phyloP scores from a whole-genome alignment of 2,888 invertebrate genomes.

The Ecliptopera silaceata region DNA sequence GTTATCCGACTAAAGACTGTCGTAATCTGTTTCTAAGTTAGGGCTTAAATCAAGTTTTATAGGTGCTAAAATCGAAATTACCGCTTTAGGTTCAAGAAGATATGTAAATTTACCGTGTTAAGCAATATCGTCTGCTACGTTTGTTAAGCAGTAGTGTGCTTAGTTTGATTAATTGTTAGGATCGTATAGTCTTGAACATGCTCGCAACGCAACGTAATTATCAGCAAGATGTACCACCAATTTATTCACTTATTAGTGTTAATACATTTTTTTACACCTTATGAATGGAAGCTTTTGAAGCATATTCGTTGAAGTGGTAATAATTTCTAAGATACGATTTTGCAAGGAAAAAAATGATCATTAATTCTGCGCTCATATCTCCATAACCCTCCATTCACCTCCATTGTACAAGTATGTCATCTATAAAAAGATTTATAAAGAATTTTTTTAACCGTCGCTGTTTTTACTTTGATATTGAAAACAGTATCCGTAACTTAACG shows the following conservation, averaged over 20 bases:
- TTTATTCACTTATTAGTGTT: no score
- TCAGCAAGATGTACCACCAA: no score
- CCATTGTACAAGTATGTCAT: no score
- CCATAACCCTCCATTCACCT: no score
- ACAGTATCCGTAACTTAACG: background rate
- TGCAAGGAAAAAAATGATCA: no score
- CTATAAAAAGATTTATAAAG: no score
- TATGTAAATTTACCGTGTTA: constrained; percentile 38
- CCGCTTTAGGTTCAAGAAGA: constrained; percentile 35
- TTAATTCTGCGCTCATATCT: no score
- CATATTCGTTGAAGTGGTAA: no score
- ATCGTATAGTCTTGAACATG: background rate
- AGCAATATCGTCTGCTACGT: constrained; percentile 32
- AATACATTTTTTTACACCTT: no score
- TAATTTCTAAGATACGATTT: no score
- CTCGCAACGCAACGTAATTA: background rate
- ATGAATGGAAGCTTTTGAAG: no score
- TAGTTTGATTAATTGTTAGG: constrained; percentile 30
- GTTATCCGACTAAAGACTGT: constrained; percentile 34
- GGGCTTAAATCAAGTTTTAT: constrained; percentile 40
- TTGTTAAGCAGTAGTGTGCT: constrained; percentile 36
- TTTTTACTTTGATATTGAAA: background rate
- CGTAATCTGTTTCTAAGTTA: constrained; percentile 37
- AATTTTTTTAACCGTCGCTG: no score
- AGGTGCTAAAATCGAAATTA: constrained; percentile 41